Base-by-base conservation (phyloP, 2,888 invertebrate species). In the Ophion costatus region DNA sequence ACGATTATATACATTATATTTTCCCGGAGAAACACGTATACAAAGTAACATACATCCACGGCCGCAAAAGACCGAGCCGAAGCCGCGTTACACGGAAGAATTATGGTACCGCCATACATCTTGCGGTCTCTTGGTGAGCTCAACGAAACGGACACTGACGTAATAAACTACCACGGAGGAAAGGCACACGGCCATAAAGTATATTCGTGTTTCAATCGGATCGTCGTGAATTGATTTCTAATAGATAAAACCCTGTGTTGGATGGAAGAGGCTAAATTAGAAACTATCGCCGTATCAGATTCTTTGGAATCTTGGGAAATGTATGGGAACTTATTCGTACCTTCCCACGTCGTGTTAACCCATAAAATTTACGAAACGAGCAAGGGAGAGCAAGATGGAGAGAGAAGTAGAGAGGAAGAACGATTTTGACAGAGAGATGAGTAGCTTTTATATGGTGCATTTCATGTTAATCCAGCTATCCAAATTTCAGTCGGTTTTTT, bases 21-120 rank as follows among this genome's bases (percentile, higher is more conserved):
- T 56, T 29, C 56, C 17, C 51, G 3, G 9, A 17, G 29, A 51
- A 70, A 24, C 24, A 17, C 56, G 56, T 17, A 51, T 70, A 70
- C 51, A 70, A 70, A 70, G 56, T 56, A 56, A 70, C 56, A 70
- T 51, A 56, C 24, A 70, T 70, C 29, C 51, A 17, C 6, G 51
- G 29, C 22, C 29, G 70, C 10, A 38, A 70, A 14, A 70, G 56
- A 70, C 67, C 70, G 64, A 73, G 42, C 56, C 79, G 73, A 83
- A 69, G 67, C 63, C 74, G 69, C 57, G 71, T 59, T 59, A 66
- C 51, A 38, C n/a, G 45, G 57, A 24, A 82, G 86, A 82, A 87
- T 86, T 88, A 88, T 86, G 82, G 82, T 86, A 78, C 59, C 82
- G 71, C 69, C 80, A 80, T 70, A 61, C 22, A 57, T 69, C 76